Evolutionary conservation across 2,113 vertebrate genomes (phyloP), one percentile per base, ranked within the genome.

Genomic region (Acrocephalus arundinaceus): DNA sequence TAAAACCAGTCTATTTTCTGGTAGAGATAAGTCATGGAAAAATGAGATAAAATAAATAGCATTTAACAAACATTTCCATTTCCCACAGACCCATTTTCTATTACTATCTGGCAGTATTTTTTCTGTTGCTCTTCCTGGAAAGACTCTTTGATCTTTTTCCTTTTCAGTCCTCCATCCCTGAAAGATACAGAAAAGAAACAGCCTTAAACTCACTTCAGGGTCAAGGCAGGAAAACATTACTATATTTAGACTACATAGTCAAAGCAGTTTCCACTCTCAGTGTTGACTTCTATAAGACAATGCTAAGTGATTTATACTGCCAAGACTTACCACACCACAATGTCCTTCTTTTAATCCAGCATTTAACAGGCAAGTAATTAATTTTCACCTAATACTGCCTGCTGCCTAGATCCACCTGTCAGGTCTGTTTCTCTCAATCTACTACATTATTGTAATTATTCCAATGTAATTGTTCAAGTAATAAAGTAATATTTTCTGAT

Each of bases 111-210:
- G 97, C 98, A 99, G 96, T 99, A 99, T 81, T 98, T 98, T 96
- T 98, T 99, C 98, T 99, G 99, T 76, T 99, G 99, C 85, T 99
- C 98, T 84, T 99, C 98, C 89, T 98, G 99, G 33, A 98, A 98
- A 9, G 97, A 97, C 6, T 99, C 98, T 94, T 99, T 99, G 79
- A 99, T 98, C 48, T 98, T 99, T 31, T 89, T 98, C 94, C 99
- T 98, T 96, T 99, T 99, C 96, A 99, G 97, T 3, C 98, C 98
- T 30, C 98, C 99, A 28, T 99, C 99, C 99, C 99, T 99, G 97
- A 65, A 95, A 94, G 65, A 94, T 13, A 92, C 7, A 95, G 81
- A 84, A 66, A 80, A 43, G 51, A 77, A 81, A 81, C 7, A 68
- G 15, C 48, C 17, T 81, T 67, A 17, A 78, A 51, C 45, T 90